Conservation (phyloP, 2,113 vertebrate species). For the Trogon melanurus region DNA sequence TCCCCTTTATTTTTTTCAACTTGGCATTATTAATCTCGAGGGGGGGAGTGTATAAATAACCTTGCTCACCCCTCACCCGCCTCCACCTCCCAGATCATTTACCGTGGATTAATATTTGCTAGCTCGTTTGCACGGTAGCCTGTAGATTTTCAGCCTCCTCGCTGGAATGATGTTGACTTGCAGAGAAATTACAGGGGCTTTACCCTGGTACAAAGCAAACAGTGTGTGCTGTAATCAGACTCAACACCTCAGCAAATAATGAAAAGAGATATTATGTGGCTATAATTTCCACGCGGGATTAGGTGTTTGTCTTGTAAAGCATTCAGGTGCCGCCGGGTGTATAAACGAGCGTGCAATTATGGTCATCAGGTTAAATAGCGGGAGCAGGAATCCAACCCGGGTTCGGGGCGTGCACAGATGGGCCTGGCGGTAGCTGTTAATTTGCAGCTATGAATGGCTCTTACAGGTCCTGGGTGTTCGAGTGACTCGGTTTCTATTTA, state of each 20-base stretch:
- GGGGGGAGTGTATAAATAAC: slow-evolving; percentile 11
- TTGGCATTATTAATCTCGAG: neutral
- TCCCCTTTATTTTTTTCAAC: neutral
- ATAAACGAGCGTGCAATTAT: slow-evolving; percentile 28
- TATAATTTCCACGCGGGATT: slow-evolving; percentile 42
- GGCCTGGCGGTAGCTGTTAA: neutral
- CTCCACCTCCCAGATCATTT: slow-evolving; percentile 22
- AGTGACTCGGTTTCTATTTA: neutral
- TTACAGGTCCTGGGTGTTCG: neutral
- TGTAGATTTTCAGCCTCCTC: slow-evolving; percentile 38
- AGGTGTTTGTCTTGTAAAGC: slow-evolving; percentile 50
- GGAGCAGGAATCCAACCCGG: slow-evolving; percentile 1
- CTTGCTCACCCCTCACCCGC: neutral
- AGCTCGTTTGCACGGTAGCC: slow-evolving; percentile 61
- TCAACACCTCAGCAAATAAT: slow-evolving; percentile 32
- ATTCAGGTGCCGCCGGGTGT: slow-evolving; percentile 34
- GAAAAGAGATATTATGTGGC: slow-evolving; percentile 57
- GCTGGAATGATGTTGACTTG: slow-evolving; percentile 37
- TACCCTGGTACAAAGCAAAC: slow-evolving; percentile 46
- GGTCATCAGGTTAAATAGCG: slow-evolving; percentile 34
- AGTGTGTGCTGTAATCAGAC: slow-evolving; percentile 51
- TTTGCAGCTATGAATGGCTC: slow-evolving; percentile 18
- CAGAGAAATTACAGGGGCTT: slow-evolving; percentile 44
- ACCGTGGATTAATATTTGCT: slow-evolving; percentile 46
- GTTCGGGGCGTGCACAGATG: neutral